A percentile compares a stretch with the other conserved stretches of the same genome.
These are phyloP conservation scores for Dolichomitus sp. DNA, from an alignment of 2,888 invertebrate species.

Conservation along the genomic window DNA sequence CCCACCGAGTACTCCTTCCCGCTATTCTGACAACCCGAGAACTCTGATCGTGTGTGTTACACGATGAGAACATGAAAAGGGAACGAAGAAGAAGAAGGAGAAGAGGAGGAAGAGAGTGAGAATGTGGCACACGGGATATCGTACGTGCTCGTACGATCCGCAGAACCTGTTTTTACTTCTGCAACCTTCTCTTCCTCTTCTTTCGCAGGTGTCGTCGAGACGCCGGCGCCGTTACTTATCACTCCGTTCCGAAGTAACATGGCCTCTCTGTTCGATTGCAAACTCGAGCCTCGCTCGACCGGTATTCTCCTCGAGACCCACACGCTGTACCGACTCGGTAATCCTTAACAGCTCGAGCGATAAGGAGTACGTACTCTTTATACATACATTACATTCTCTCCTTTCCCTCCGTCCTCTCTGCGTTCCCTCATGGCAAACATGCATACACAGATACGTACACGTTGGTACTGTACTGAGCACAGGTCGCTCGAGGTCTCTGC, in stretches of 20 bases:
- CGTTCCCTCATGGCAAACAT: constrained; percentile 19
- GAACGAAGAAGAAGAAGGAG: constrained; percentile 33
- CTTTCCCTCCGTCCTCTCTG: background rate
- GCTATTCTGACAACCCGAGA: constrained; percentile 24
- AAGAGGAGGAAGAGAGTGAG: constrained; percentile 40
- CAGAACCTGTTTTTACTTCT: constrained; percentile 47
- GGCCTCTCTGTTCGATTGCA: constrained; percentile 41
- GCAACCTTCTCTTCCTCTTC: constrained; percentile 31
- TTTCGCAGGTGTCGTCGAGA: constrained; percentile 46
- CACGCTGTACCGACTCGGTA: constrained; percentile 24
- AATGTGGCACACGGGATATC: constrained; percentile 51
- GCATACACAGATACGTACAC: constrained; percentile 16
- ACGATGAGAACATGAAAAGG: constrained; percentile 31
- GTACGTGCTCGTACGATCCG: constrained; percentile 31
- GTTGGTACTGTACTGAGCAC: constrained; percentile 3
- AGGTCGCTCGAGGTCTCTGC: constrained; percentile 55
- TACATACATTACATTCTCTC: constrained; percentile 43
- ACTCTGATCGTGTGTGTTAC: constrained; percentile 40
- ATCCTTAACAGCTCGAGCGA: constrained; percentile 55
- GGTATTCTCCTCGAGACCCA: constrained; percentile 21
- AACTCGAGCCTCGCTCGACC: constrained; percentile 21
- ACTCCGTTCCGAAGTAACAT: constrained; percentile 30
- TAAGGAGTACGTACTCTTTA: constrained; percentile 55
- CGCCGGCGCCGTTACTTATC: constrained; percentile 58
- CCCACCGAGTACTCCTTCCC: constrained; percentile 41